A percentile compares a stretch with the other conserved stretches of the same genome.
These are phyloP conservation scores for Agrochola litura DNA, from an alignment of 2,888 invertebrate species.

Conservation along the genomic window DNA sequence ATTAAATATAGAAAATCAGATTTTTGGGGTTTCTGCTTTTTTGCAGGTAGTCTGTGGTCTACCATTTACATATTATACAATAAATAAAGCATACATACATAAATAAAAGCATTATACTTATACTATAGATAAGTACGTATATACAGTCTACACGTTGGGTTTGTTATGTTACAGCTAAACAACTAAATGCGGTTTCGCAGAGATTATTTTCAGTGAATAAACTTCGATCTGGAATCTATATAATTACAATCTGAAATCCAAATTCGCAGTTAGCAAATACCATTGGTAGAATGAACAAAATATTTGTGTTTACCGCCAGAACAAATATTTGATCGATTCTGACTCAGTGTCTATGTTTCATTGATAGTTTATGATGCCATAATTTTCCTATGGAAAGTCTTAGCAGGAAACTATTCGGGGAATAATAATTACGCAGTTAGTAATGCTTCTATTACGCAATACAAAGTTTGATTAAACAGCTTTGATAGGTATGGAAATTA, in stretches of 20 bases:
- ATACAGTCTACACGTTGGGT: background rate
- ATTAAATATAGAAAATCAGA: too few species aligned
- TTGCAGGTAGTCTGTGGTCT: too few species aligned
- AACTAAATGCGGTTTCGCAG: background rate
- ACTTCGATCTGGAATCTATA: slow-evolving; percentile 1
- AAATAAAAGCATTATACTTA: too few species aligned
- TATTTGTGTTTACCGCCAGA: slow-evolving; percentile 37
- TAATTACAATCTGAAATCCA: slow-evolving; percentile 3
- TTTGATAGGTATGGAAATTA: background rate
- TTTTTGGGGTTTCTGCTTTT: too few species aligned
- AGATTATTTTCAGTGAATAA: background rate
- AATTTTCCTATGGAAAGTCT: background rate
- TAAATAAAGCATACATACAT: too few species aligned
- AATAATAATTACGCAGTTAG: slow-evolving; percentile 1
- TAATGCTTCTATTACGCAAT: background rate
- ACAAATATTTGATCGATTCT: slow-evolving; percentile 46
- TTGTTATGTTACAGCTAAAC: background rate
- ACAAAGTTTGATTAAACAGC: background rate
- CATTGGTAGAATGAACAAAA: slow-evolving; percentile 23
- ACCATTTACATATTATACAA: background rate
- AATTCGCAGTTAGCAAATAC: slow-evolving; percentile 1
- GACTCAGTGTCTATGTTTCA: slow-evolving; percentile 13
- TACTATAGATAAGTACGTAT: background rate
- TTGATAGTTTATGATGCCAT: slow-evolving; percentile 35
- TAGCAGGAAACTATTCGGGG: background rate